phyloP scores from a whole-genome alignment of 1,140 invertebrate species.

The Drosophila rhopaloa region DNA sequence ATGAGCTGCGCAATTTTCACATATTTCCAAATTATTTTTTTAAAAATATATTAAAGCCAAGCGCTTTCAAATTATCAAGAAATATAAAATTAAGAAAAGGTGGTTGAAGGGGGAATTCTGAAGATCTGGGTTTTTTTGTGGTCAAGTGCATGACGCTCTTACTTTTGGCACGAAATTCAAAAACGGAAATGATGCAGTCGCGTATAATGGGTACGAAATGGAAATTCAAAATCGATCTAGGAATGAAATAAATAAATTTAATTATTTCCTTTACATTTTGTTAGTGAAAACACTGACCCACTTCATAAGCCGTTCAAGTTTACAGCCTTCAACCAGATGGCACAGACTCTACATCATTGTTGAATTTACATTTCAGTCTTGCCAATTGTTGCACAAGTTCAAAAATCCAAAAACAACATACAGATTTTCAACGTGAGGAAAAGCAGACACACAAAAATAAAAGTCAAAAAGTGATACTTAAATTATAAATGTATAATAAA shows the following conservation, averaged over 20 bases:
- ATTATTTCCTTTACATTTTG: neutral
- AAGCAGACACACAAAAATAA: slow-evolving; percentile 22
- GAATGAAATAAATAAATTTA: slow-evolving; percentile 3
- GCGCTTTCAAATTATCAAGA: slow-evolving; percentile 17
- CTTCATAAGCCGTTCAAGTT: slow-evolving; percentile 70
- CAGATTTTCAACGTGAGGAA: slow-evolving; percentile 22
- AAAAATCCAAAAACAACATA: slow-evolving; percentile 48
- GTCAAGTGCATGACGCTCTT: slow-evolving; percentile 41
- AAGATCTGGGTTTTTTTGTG: neutral
- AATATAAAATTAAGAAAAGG: slow-evolving; percentile 7
- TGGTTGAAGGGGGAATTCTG: neutral
- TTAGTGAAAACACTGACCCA: slow-evolving; percentile 44
- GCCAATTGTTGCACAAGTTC: slow-evolving; percentile 76
- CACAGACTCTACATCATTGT: slow-evolving; percentile 26
- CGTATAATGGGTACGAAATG: neutral
- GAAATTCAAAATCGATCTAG: slow-evolving; percentile 24
- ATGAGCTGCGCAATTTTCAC: slow-evolving; percentile 56
- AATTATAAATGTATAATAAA: slow-evolving; percentile 69
- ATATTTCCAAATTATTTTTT: slow-evolving; percentile 40
- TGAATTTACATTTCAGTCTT: slow-evolving; percentile 56
- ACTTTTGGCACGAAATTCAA: slow-evolving; percentile 44
- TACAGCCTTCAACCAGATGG: slow-evolving; percentile 65
- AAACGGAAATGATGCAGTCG: slow-evolving; percentile 55
- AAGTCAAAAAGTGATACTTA: slow-evolving; percentile 23
- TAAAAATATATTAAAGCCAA: slow-evolving; percentile 59